phyloP scores from a whole-genome alignment of 2,888 invertebrate genomes.

The Coecobrya sp. region DNA sequence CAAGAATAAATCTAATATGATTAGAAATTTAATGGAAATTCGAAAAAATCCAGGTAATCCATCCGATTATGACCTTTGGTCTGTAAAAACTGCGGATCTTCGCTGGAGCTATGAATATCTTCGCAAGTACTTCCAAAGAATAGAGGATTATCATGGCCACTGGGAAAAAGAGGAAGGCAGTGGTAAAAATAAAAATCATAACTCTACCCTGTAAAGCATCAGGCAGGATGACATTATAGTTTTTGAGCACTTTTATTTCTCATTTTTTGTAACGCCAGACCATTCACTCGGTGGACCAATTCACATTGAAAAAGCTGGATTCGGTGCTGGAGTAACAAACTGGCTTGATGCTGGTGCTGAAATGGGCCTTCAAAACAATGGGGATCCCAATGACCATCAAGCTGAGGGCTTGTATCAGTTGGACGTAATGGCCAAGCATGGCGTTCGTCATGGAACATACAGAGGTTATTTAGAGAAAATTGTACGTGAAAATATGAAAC shows the following conservation, averaged over 20 bases:
- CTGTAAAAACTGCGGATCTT: constrained; percentile 18
- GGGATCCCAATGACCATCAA: constrained; percentile 38
- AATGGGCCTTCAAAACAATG: constrained; percentile 11
- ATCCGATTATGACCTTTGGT: constrained; percentile 61
- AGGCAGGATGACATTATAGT: neutral
- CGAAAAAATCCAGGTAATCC: constrained; percentile 54
- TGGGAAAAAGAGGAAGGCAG: constrained; percentile 20
- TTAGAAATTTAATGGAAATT: too few species aligned
- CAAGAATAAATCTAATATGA: too few species aligned
- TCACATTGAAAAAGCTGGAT: constrained; percentile 65
- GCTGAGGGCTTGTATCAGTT: constrained; percentile 45
- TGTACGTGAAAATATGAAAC: neutral
- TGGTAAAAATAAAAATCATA: constrained; percentile 9
- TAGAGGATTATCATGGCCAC: constrained; percentile 66
- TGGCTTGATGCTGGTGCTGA: constrained; percentile 63
- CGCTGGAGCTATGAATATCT: constrained; percentile 49
- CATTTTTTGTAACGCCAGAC: neutral
- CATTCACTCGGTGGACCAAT: constrained; percentile 51
- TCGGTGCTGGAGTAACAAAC: neutral
- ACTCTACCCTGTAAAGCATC: too few species aligned
- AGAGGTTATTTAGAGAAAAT: constrained; percentile 45
- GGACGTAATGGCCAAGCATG: constrained; percentile 60
- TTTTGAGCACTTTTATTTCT: neutral
- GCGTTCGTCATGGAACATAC: constrained; percentile 47
- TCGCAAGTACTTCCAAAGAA: constrained; percentile 49